These are phyloP conservation scores for Hemicordylus capensis DNA, from an alignment of 2,113 vertebrate genomes.

Conservation along the genomic window DNA sequence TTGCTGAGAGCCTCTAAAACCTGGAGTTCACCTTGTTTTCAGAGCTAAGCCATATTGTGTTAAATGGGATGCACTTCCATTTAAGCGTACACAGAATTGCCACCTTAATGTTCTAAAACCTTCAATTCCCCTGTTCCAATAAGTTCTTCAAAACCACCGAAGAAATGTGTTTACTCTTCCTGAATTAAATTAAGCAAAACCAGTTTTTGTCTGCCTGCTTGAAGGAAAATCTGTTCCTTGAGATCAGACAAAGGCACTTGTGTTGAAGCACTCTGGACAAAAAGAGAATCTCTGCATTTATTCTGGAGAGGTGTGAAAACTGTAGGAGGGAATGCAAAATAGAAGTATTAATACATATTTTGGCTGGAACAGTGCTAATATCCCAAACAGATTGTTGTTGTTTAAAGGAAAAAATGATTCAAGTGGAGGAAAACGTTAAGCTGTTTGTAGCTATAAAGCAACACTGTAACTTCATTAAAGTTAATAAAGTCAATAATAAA, in stretches of 20 bases:
- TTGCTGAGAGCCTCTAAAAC: no score
- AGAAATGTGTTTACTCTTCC: neutral
- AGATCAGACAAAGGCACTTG: neutral
- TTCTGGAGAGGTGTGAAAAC: neutral
- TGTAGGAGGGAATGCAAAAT: neutral
- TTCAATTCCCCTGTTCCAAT: no score
- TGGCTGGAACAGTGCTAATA: neutral
- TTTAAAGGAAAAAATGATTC: neutral
- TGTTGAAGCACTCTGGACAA: neutral
- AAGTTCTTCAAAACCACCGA: neutral
- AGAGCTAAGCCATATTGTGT: neutral
- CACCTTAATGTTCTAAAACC: no score
- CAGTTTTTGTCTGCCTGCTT: neutral
- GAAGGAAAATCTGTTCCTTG: neutral
- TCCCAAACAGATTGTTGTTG: neutral
- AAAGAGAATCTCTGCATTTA: neutral
- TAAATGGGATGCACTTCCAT: no score
- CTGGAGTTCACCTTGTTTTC: no score
- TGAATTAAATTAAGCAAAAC: neutral
- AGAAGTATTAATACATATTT: neutral
- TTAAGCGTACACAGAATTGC: no score
- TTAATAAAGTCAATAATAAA: neutral
- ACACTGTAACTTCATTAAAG: neutral
- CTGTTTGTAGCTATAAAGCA: neutral
- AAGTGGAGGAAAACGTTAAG: neutral